These are phyloP conservation scores for Nebria brevicollis DNA, from an alignment of 2,888 invertebrate species.

Conservation along the genomic window DNA sequence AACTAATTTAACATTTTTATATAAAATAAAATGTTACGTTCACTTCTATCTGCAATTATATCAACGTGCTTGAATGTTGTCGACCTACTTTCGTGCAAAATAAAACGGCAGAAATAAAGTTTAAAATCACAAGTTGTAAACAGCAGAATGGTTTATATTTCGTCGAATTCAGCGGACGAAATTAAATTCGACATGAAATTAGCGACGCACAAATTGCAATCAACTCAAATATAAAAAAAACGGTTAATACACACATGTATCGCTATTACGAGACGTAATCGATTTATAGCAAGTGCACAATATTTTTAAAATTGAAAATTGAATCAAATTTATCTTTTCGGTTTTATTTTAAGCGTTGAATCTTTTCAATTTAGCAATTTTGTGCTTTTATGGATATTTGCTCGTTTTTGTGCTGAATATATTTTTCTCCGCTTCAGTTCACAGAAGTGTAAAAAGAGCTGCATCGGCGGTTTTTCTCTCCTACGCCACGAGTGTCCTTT, in stretches of 20 bases:
- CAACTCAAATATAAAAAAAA: background rate
- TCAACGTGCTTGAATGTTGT: background rate
- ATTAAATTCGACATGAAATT: background rate
- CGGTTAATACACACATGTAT: background rate
- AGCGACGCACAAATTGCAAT: background rate
- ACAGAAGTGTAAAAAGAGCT: background rate
- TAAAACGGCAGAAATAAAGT: background rate
- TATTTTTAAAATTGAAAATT: too few species aligned
- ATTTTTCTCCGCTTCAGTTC: background rate
- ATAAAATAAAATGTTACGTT: background rate
- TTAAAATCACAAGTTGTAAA: background rate
- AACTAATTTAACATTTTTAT: background rate
- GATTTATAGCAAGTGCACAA: too few species aligned
- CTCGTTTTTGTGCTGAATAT: background rate
- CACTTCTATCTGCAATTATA: slow-evolving; percentile 1
- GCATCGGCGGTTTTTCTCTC: background rate
- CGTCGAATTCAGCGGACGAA: background rate
- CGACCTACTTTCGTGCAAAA: background rate
- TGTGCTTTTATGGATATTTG: background rate
- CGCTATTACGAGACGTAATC: too few species aligned
- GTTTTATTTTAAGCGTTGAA: background rate
- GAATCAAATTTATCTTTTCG: background rate
- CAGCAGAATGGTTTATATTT: background rate
- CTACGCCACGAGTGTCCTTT: background rate
- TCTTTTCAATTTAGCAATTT: background rate